Conservation (phyloP, 1,140 invertebrate species). For the Solen grandis region DNA sequence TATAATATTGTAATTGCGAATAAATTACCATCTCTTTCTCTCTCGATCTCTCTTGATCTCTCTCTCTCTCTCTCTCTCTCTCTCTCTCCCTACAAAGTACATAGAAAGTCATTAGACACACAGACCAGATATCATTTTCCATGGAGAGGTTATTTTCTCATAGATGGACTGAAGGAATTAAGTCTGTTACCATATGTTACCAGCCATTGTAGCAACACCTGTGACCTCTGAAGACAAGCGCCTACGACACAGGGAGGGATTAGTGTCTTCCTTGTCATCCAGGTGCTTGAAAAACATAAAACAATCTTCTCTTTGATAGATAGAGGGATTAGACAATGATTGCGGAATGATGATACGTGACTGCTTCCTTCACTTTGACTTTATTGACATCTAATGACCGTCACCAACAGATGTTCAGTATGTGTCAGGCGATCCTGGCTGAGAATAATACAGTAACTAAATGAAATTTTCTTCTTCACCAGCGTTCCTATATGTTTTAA, state of each 20-base stretch:
- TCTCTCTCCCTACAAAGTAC: background rate
- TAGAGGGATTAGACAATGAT: constrained; percentile 46
- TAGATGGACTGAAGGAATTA: too few relatives aligned
- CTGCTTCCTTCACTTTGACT: too few relatives aligned
- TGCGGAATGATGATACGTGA: constrained; percentile 57
- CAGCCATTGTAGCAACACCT: constrained; percentile 26
- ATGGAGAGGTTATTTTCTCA: too few relatives aligned
- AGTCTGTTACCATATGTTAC: constrained; percentile 55
- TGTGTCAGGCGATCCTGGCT: too few relatives aligned
- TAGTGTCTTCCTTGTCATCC: constrained; percentile 43
- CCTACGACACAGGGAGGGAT: constrained; percentile 37
- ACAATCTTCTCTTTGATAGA: constrained; percentile 42
- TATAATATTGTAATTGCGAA: too few relatives aligned
- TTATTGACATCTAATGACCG: too few relatives aligned
- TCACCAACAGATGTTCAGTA: too few relatives aligned
- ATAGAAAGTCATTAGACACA: too few relatives aligned
- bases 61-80: background rate
- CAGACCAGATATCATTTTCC: too few relatives aligned
- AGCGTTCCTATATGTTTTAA: too few relatives aligned
- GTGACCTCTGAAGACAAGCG: constrained; percentile 24
- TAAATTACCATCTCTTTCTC: background rate
- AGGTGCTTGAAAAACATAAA: constrained; percentile 35
- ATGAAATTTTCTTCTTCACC: too few relatives aligned
- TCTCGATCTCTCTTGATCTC: background rate
- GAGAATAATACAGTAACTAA: too few relatives aligned